Base-by-base conservation (phyloP, 1,140 invertebrate genomes). In the Bombyx mandarina region DNA sequence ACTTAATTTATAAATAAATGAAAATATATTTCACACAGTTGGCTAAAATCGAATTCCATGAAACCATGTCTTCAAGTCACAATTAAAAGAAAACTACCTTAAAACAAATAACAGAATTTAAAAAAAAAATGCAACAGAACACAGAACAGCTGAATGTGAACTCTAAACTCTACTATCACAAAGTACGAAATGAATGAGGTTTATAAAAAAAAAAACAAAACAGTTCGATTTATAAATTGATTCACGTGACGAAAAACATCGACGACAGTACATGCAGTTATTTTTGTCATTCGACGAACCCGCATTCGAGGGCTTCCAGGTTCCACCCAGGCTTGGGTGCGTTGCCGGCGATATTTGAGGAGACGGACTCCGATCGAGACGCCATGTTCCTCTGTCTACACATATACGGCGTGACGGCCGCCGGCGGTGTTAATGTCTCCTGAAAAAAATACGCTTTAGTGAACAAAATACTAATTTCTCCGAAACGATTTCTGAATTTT, bases 341-440 rank as follows among this genome's bases (percentile, higher is more conserved):
- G 57, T 75, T 75, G 8, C 61, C 56, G 56, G 75, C 73, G 6
- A 54, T 52, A 6, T 46, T 55, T 3, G 60, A 77, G 1, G 75
- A 42, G 43, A 75, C 76, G 0, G 82, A 86, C 59, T 83, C 83
- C 0, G 74, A 81, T 18, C 89, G 65, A 4, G 88, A 86, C 2
- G 77, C 82, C 67, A 88, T 86, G 72, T 91, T 94, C 22, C 94
- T 88, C 73, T 95, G 93, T 47, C 94, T 89, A 73, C 93, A 95
- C 78, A 95, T 77, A 68, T 94, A 95, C 9, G 94, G 94, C 6
- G 94, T 94, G 65, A 93, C 93, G 22, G 91, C 90, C 22, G 94
- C 93, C 9, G 93, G 94, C 53, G 93, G 93, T 58, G 93, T 93
- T 73, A 92, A 93, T 71, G 91, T 90, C 68, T 92, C 93, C 93